Base-by-base conservation (phyloP, 2,113 vertebrate genomes). In the Corynorhinus townsendii region DNA sequence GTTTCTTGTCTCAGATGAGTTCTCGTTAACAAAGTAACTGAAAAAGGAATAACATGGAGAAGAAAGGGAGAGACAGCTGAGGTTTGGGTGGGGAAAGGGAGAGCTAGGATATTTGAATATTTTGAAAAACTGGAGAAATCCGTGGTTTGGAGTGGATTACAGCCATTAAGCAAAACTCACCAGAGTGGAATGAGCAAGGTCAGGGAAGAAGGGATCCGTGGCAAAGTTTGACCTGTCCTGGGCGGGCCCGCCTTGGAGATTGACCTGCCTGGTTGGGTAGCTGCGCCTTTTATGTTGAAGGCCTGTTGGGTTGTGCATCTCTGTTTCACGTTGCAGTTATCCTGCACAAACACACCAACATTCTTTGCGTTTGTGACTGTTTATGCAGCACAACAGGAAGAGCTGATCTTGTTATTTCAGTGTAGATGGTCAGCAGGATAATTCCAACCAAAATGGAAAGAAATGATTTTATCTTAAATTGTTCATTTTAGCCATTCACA, bases 381-480 rank as follows among this genome's bases (percentile, higher is more conserved):
- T 94, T 80, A 26, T 72, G 38, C 7, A 66, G 68, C 73, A 68
- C 19, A 38, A 56, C 72, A 82, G 80, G 92, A 95, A 96, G 43
- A 91, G n/a, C 77, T 28, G 49, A 73, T 92, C n/a, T 95, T 89
- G 86, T 96, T 82, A 90, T 92, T 92, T 84, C 73, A 82, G 56
- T 66, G 30, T 82, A 95, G 88, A 96, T 95, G 87, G 69, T 85
- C 89, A 80, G 49, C 20, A 75, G 86, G 95, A 96, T 94, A 90
- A 96, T 89, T 83, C 43, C 66, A 88, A 83, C 82, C 90, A 56
- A 62, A 86, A 0, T 86, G 56, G 83, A 90, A 95, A 68, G 75
- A 90, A 95, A 68, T 82, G 64, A 91, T 95, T 94, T 95, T 93
- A 94, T 97, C 94, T 97, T 69, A 56, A 64, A 66, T 92, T 40